These are phyloP conservation scores for Leptinotarsa lineolata DNA, from an alignment of 1,140 invertebrate species.

Conservation along the genomic window DNA sequence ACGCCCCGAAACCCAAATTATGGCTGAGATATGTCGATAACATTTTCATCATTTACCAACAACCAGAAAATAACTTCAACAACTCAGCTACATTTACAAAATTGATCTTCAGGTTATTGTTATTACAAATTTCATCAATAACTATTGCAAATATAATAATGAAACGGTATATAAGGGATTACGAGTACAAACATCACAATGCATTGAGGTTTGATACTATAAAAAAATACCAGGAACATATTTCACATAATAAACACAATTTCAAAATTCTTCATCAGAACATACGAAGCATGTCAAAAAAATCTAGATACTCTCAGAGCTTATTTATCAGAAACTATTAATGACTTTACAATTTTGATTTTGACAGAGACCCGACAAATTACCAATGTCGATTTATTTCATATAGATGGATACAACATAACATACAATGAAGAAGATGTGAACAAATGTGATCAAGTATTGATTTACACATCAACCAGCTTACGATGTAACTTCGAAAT, in stretches of 20 bases:
- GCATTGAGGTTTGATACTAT: neutral
- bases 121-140: neutral
- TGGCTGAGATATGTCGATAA: too few species aligned
- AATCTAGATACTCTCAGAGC: neutral
- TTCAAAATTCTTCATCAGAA: slow-evolving; percentile 3
- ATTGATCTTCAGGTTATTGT: slow-evolving; percentile 8
- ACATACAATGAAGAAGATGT: slow-evolving; percentile 14
- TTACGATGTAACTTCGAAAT: slow-evolving; percentile 15
- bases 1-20: too few species aligned
- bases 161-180: neutral
- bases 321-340: neutral
- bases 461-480: slow-evolving; percentile 10
- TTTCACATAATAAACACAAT: slow-evolving; percentile 6
- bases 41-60: too few species aligned
- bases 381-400: slow-evolving; percentile 12
- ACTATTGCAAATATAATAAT: neutral
- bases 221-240: neutral
- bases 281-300: neutral
- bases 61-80: slow-evolving; percentile 10
- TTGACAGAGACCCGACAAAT: slow-evolving; percentile 1
- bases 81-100: slow-evolving; percentile 1
- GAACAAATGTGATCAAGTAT: neutral
- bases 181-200: slow-evolving; percentile 5
- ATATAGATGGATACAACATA: slow-evolving; percentile 14
- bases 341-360: neutral